Evolutionary conservation across 2,113 vertebrate genomes (phyloP), one percentile per base, ranked within the genome.

Genomic region (Zosterops japonicus): DNA sequence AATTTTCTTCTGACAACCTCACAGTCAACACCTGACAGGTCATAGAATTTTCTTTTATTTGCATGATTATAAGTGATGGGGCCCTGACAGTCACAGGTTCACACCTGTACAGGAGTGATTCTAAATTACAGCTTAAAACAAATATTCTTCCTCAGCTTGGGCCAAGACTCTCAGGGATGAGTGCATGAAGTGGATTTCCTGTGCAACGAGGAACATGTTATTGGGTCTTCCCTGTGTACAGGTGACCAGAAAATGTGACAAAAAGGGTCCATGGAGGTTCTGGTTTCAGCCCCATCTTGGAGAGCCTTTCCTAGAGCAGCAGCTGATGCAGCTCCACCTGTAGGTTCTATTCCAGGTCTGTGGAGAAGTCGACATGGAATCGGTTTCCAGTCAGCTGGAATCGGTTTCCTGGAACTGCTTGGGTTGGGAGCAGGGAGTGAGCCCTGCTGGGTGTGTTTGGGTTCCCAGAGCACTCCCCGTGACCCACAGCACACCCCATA

Each of bases 161-260:
- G 23, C 59, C 29, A 47, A 55, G 35, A 22, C 23, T 36, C 28
- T 24, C 10, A 27, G 57, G 61, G 28, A 16, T 29, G 56, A 11
- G 16, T 11, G 8, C 10, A 19, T 12, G 9, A 57, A 47, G n/a
- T 3, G 12, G 11, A 57, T 71, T 89, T 78, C 44, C 42, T 12
- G 24, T 55, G 31, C 31, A 12, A 35, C 5, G 9, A 44, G 63
- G 35, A 64, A 4, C 5, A 4, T 0, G 0, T 23, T 50, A 5
- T 15, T 56, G 19, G 31, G 23, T 25, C 13, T 63, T 39, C 12
- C 12, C 47, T 36, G 69, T 14, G 24, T 21, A n/a, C 49, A 19
- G 5, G 14, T 24, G n/a, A 53, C 33, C 15, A 33, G 52, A 36
- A 87, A 72, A 42, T 21, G 11, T 9, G 44, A 15, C 36, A 35